Conservation (phyloP, 2,888 invertebrate species). For the Drosophila nr. medialis region DNA sequence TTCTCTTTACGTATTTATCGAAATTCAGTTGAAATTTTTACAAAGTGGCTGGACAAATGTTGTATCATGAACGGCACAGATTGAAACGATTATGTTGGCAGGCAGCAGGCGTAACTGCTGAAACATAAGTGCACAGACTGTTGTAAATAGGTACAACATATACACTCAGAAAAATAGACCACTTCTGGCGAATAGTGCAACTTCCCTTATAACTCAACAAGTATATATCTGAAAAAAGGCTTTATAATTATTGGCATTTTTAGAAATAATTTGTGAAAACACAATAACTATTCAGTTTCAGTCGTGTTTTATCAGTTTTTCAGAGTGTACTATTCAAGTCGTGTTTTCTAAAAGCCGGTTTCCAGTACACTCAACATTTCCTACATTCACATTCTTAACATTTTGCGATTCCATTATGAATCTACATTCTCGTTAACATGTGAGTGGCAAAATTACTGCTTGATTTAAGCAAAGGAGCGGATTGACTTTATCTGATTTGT, state of each 20-base stretch:
- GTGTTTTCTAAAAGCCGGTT: background rate
- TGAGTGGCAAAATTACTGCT: background rate
- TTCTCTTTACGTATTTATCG: constrained; percentile 18
- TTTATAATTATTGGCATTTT: too few relatives aligned
- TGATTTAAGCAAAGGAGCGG: background rate
- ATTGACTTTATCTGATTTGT: background rate
- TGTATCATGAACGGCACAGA: constrained; percentile 48
- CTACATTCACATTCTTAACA: background rate
- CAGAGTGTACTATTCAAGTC: background rate
- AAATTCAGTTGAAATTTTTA: constrained; percentile 39
- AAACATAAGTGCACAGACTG: constrained; percentile 2
- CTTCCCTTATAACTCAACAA: background rate
- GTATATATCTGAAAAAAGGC: too few relatives aligned
- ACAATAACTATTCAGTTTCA: background rate
- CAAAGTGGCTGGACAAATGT: constrained; percentile 58
- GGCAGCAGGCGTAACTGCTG: constrained; percentile 31
- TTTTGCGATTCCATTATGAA: background rate
- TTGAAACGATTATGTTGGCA: constrained; percentile 49
- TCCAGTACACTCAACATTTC: background rate
- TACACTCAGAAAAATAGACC: background rate
- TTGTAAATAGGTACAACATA: background rate
- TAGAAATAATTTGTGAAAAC: too few relatives aligned
- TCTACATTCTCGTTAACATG: background rate
- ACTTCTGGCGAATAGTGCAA: background rate
- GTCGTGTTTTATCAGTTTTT: background rate